Base-by-base conservation (phyloP, 2,113 vertebrate species). In the Hyaena hyaena region DNA sequence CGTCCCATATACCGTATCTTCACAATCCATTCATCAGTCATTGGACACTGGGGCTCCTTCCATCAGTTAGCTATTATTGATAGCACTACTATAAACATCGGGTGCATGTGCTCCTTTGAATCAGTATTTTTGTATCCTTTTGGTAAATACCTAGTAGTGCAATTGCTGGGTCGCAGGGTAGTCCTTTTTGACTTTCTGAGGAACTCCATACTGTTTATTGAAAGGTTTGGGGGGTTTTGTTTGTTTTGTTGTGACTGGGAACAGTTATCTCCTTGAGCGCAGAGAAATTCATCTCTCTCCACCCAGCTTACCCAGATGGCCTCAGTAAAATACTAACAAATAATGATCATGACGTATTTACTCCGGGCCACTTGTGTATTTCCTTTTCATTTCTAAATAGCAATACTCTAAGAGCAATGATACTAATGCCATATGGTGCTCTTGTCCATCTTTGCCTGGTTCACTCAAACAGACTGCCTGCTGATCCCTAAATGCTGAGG, bases 201-300 rank as follows among this genome's bases (percentile, higher is more conserved):
- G 74, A 31, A 48, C 26, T 77, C 15, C 43, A 77, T 48, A 31
- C 43, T 77, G 7, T 28, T 77, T 48, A 28, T 48, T 77, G 43
- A 77, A 48, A 31, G 74, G 74, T 48, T 48, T 68, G 16, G 43
- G 73, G 14, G 43, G 43, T 28, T 43, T 74, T 74, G 39, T 65
- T 31, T 28, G 63, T 43, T 33, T 10, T 26, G 10, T 91, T 82
- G 14, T 97, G 83, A 93, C 33, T 88, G 66, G n/a, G 45, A 61
- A 66, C 53, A 73, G 28, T 93, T 95, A 81, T 69, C 81, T 83
- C 85, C 73, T 93, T 97, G 39, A 39, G 39, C 39, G 39, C 21
- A 61, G 66, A 92, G 69, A 43, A 95, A 87, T 61, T 79, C 61
- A 23, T 92, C 71, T 96, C 48, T 81, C 17, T 48, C 65, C 17